Evolutionary conservation across 2,113 vertebrate genomes (phyloP).

Genomic region (Chloropsis hardwickii): DNA sequence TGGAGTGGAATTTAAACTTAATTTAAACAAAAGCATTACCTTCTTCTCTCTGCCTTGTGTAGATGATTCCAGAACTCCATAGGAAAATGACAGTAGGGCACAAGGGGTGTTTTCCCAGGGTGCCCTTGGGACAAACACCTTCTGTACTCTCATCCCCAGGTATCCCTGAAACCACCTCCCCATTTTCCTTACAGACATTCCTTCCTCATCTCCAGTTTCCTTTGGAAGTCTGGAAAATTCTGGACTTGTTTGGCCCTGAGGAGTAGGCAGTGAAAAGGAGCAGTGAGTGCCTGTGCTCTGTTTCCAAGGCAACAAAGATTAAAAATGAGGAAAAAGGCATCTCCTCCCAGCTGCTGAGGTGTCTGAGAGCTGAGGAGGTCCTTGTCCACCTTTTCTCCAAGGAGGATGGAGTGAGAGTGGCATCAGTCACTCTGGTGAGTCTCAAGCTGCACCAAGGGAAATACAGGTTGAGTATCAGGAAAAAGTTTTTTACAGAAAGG

Average conservation of each 20-base stretch:
- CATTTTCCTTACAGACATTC: neutral
- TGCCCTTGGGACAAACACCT: neutral
- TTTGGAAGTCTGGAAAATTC: neutral
- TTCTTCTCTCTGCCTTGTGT: neutral
- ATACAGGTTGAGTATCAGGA: neutral
- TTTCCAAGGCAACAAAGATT: neutral
- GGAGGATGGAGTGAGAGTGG: accelerated
- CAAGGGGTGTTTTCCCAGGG: neutral
- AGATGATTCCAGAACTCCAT: neutral
- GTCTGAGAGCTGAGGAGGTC: neutral
- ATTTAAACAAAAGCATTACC: neutral
- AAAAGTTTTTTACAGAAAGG: neutral
- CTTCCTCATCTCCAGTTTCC: neutral
- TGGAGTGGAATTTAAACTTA: neutral
- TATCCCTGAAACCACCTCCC: neutral
- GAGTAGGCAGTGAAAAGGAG: neutral
- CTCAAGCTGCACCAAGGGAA: neutral
- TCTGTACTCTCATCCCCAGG: neutral
- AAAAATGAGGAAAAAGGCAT: neutral
- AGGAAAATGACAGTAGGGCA: neutral
- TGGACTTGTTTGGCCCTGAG: neutral
- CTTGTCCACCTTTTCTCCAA: neutral
- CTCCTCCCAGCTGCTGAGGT: neutral
- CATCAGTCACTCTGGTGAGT: accelerated
- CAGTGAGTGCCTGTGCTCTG: neutral